Evolutionary conservation across 2,113 vertebrate species (phyloP).

Genomic region (Myrmophylax atrothorax): DNA sequence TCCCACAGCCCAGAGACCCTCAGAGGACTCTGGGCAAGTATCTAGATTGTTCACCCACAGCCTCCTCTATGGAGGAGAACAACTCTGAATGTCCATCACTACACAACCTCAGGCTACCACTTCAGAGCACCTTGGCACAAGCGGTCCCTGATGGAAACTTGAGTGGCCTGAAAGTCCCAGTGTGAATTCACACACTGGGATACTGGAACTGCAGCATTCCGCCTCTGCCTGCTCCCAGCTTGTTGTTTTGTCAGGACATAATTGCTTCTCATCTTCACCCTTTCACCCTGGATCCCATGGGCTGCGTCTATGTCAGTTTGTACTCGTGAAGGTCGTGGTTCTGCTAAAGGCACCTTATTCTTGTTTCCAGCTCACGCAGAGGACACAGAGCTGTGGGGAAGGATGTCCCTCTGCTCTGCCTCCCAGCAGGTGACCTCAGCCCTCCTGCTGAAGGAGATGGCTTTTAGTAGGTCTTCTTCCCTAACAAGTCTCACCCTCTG

Average conservation of each 20-base stretch:
- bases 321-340: rapidly evolving
- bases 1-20: not conserved
- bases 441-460: not conserved
- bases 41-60: not conserved
- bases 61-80: not conserved
- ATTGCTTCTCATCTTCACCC: not conserved
- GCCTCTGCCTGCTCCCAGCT: not conserved
- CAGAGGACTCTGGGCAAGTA: not conserved
- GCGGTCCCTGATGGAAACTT: not conserved
- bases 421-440: not conserved
- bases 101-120: not conserved
- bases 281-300: not conserved
- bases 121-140: not conserved
- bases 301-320: not conserved
- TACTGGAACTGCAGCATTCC: not conserved
- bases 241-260: not conserved
- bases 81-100: not conserved
- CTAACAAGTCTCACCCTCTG: not conserved
- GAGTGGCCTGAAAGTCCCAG: not conserved
- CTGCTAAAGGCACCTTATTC: not conserved
- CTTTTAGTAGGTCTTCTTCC: not conserved
- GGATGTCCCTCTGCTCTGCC: not conserved
- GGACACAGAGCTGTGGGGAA: not conserved
- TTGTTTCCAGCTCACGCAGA: not conserved
- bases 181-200: not conserved